Evolutionary conservation across 2,888 invertebrate species (phyloP), one percentile per base, ranked within the genome.

Genomic region (Diarsia rubi): DNA sequence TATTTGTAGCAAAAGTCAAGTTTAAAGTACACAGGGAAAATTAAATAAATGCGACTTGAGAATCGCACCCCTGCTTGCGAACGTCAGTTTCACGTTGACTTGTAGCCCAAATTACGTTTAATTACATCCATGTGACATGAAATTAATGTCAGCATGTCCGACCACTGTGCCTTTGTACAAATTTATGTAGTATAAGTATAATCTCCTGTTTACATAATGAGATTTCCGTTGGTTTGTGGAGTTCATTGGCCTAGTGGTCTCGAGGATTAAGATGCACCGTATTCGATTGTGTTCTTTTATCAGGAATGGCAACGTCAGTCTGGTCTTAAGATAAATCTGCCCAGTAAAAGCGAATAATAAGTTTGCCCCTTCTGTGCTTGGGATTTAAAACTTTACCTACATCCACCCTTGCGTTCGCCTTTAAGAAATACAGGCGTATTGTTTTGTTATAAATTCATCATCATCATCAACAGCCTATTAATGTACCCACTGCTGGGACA

Each of bases 71-170:
- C 37, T 27, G 37, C 52, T 37, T 27, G 19, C 3, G 9, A 3
- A 27, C 27, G 57, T 42, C 68, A 57, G 57, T 27, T 27, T 31
- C 37, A 24, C 42, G 68, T 78, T 57, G 37, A 42, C 24, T 19
- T 47, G 42, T 21, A 67, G 12, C 27, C n/a, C 27, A 2, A 47
- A 68, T 77, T 31, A 27, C 68, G 42, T 75, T 78, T 78, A 78
- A 78, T 78, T 75, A 68, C 68, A 78, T 68, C 57, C 21, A 5
- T 42, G 57, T 47, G 68, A 47, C 47, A 75, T 57, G n/a, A 42
- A 42, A n/a, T n/a, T n/a, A n/a, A 78, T 16, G 75, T 47, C 57
- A 59, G 75, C 47, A 8, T n/a, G n/a, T 27, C 27, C 12, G 59
- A 49, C 45, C 54, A 31, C 45, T 52, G 14, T 31, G 59, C 19